A percentile compares a stretch with the other conserved stretches of the same genome.
phyloP scores from a whole-genome alignment of 2,888 invertebrate species.

The Hylaea fasciaria region DNA sequence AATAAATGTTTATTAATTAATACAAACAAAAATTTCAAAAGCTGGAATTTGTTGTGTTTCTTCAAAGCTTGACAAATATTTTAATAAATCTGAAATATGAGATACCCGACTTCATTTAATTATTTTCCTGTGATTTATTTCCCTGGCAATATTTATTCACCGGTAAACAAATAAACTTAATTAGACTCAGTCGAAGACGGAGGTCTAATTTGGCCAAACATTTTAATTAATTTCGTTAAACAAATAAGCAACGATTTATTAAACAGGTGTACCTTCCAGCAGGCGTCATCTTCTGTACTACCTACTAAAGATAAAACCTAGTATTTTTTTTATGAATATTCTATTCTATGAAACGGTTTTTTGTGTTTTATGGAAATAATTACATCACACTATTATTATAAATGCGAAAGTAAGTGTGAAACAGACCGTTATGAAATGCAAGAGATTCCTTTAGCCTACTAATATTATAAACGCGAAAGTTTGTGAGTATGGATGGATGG shows the following conservation, averaged over 20 bases:
- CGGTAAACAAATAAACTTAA: constrained; percentile 17
- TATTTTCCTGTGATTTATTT: constrained; percentile 21
- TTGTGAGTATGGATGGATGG: no score
- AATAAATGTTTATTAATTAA: no score
- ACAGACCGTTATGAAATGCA: no score
- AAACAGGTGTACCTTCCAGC: neutral
- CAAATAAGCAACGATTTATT: constrained; percentile 8
- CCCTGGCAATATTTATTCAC: neutral
- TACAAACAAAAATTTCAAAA: no score
- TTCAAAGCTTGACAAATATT: constrained; percentile 4
- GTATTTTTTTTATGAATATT: neutral
- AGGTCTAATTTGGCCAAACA: constrained; percentile 15
- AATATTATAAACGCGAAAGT: no score
- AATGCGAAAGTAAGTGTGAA: no score
- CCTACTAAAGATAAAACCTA: neutral
- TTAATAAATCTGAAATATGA: constrained; percentile 19
- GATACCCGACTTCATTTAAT: constrained; percentile 5
- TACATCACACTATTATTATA: no score
- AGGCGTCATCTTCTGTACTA: no score
- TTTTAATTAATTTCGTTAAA: constrained; percentile 14
- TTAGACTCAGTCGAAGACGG: constrained; percentile 16
- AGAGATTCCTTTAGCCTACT: no score
- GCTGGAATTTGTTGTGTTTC: no score
- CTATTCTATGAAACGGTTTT: no score
- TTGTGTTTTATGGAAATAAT: no score